A percentile compares a stretch with the other conserved stretches of the same genome.
These are phyloP conservation scores for Muscicapa adusta DNA, from an alignment of 2,113 vertebrate genomes.

Conservation along the genomic window DNA sequence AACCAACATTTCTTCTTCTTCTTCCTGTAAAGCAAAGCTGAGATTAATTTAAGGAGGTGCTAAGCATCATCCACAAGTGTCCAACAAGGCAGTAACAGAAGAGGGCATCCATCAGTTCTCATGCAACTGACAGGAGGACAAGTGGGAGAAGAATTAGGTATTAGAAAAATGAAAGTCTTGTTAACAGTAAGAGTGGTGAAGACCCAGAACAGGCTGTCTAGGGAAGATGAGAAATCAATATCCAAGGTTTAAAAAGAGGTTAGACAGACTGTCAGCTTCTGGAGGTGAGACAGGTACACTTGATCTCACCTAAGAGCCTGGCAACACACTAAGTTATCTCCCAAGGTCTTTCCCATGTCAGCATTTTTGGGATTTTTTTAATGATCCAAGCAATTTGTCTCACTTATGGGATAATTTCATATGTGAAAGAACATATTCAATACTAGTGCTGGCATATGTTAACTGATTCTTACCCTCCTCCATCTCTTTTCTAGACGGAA, in stretches of 20 bases:
- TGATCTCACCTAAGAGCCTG: conserved; percentile 6
- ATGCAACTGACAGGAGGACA: background rate
- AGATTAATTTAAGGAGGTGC: background rate
- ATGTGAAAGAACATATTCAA: background rate
- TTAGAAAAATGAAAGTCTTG: conserved; percentile 54
- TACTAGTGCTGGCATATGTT: background rate
- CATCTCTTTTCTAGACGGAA: background rate
- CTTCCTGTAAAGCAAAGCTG: background rate
- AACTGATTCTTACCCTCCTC: background rate
- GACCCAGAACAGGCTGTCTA: conserved; percentile 21
- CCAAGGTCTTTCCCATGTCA: background rate
- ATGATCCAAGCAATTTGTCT: conserved; percentile 22
- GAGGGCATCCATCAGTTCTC: background rate
- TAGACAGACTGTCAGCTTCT: conserved; percentile 35
- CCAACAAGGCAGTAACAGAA: background rate
- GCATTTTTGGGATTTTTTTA: background rate
- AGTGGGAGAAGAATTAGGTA: background rate
- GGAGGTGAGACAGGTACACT: conserved; percentile 7
- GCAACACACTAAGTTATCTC: background rate
- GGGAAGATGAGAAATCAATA: conserved; percentile 61
- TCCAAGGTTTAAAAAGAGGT: conserved; percentile 13
- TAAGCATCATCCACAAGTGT: background rate
- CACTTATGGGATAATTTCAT: background rate
- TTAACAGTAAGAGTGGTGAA: conserved; percentile 7
- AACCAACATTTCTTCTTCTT: background rate